Evolutionary conservation across 2,888 invertebrate species (phyloP), one percentile per base, ranked within the genome.

Genomic region (Pseudococcus jackbeardsleyi): DNA sequence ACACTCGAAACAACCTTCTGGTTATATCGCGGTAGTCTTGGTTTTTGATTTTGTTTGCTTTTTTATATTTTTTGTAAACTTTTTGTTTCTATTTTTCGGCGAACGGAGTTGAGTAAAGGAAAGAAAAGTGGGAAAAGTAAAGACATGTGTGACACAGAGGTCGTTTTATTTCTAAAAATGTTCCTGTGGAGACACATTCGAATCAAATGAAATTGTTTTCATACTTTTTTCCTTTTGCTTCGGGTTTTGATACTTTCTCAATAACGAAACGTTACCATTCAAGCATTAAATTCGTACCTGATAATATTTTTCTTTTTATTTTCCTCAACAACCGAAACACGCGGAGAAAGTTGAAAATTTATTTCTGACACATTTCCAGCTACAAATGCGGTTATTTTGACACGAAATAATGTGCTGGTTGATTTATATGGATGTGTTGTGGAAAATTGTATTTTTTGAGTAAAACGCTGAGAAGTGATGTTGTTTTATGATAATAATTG

Each of bases 141-240:
- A 82, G 46, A 39, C 79, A 82, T 82, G 79, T 82, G 79, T 82
- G 46, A 82, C 79, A 82, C 46, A 82, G 79, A 82, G 79, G 79
- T 82, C 79, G 79, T 82, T 82, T 82, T 82, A 46, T 82, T 46
- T 82, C 79, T 82, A 82, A 82, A 82, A 82, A 82, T 82, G 79
- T 82, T 82, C 79, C 79, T 82, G 79, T 46, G 79, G 79, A 82
- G 79, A 82, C 79, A 82, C 79, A 82, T 82, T 82, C 79, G 79
- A 82, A 82, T 82, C 79, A 82, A 82, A 82, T 82, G 79, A 82
- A 82, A 82, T 82, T 82, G 79, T 82, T 82, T 82, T 82, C 46
- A 5, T 82, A 46, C 79, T 46, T 82, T 46, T 82, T 82, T 77
- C 39, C 79, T 42, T 46, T 82, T 46, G 79, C 79, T 46, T 82